These are phyloP conservation scores for Mythimna vitellina DNA, from an alignment of 2,888 invertebrate species.

Conservation along the genomic window DNA sequence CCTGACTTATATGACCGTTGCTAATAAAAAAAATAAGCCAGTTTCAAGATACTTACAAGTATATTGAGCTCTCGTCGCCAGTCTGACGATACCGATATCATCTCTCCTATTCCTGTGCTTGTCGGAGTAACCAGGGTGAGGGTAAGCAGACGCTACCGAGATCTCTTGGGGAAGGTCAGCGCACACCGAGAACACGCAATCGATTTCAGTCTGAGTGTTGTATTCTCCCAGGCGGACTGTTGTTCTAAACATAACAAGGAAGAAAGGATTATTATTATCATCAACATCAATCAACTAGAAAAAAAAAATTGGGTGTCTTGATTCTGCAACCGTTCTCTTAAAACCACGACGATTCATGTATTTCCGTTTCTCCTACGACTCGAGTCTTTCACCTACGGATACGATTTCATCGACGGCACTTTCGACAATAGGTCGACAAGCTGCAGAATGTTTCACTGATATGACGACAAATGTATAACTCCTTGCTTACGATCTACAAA, in stretches of 20 bases:
- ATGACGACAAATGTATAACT: too few relatives aligned
- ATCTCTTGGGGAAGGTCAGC: constrained; percentile 92
- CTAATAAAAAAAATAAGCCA: too few relatives aligned
- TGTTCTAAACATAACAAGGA: constrained; percentile 74
- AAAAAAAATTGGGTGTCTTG: too few relatives aligned
- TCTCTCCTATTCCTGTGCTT: constrained; percentile 87
- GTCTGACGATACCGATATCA: constrained; percentile 90
- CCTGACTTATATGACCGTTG: too few relatives aligned
- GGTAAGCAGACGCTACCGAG: constrained; percentile 90
- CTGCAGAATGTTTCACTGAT: too few relatives aligned
- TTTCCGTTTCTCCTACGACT: too few relatives aligned
- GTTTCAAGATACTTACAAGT: constrained; percentile 79
- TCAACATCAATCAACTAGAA: neutral
- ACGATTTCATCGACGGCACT: too few relatives aligned
- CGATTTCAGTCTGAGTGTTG: constrained; percentile 90
- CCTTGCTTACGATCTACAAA: too few relatives aligned
- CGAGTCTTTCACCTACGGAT: too few relatives aligned
- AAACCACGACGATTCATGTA: too few relatives aligned
- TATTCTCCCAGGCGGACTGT: constrained; percentile 92
- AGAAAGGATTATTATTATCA: neutral
- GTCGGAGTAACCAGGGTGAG: constrained; percentile 91
- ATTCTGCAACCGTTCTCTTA: too few relatives aligned
- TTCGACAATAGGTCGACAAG: too few relatives aligned
- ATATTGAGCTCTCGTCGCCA: constrained; percentile 82
- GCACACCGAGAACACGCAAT: constrained; percentile 91